These are phyloP conservation scores for Neosalanx taihuensis DNA, from an alignment of 2,797 vertebrate genomes.

Conservation along the genomic window DNA sequence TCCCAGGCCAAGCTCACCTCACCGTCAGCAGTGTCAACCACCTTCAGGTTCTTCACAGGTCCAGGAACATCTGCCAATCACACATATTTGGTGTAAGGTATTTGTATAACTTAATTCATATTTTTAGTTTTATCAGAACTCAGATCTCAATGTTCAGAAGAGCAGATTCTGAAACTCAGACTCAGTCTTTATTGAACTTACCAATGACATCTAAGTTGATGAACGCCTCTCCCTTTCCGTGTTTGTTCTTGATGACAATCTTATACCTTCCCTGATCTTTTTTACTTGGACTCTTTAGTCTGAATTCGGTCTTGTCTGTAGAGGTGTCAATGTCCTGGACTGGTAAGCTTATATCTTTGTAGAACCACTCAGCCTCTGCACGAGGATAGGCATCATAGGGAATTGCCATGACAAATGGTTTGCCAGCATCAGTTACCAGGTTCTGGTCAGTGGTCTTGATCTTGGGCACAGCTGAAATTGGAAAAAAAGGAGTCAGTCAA, in stretches of 20 bases:
- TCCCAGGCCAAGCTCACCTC: slow-evolving; percentile 97
- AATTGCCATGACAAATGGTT: slow-evolving; percentile 88
- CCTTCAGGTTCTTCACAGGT: slow-evolving; percentile 89
- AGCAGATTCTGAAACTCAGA: not conserved
- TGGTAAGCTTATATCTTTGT: slow-evolving; percentile 76
- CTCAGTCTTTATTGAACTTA: slow-evolving; percentile 62
- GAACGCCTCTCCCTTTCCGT: slow-evolving; percentile 88
- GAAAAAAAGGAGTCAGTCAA: slow-evolving; percentile 14
- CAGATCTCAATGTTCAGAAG: not conserved
- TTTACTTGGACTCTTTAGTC: slow-evolving; percentile 86
- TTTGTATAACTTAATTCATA: too few species aligned
- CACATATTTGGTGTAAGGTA: not conserved
- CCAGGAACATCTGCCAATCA: slow-evolving; percentile 85
- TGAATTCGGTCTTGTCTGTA: slow-evolving; percentile 84
- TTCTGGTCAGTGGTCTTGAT: slow-evolving; percentile 95
- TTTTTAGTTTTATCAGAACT: too few species aligned
- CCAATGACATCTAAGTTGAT: slow-evolving; percentile 95
- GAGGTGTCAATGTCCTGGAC: slow-evolving; percentile 89
- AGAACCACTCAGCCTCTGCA: slow-evolving; percentile 93
- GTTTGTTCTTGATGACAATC: slow-evolving; percentile 91
- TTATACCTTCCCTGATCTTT: slow-evolving; percentile 87
- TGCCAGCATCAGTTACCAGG: slow-evolving; percentile 92
- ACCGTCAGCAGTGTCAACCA: slow-evolving; percentile 91
- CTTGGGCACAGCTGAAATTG: slow-evolving; percentile 83
- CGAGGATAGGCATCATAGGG: slow-evolving; percentile 95